Percentiles rank a stretch among this genome's conserved stretches.
Evolutionary conservation across 2,797 vertebrate genomes (phyloP).

Genomic region (Myiothlypis coronata): DNA sequence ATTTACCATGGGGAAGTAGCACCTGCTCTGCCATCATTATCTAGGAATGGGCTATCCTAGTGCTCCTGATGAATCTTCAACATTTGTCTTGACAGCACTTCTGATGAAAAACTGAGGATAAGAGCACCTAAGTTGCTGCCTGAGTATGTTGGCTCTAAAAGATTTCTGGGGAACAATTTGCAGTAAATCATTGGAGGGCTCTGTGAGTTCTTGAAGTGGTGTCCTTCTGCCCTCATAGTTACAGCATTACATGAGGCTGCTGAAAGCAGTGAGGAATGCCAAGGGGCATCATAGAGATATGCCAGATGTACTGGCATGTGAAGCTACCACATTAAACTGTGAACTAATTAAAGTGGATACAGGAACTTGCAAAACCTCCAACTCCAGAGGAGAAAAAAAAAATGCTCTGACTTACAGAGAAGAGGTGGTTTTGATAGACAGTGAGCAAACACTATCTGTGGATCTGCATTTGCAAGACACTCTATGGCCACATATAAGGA

Average conservation of each 20-base stretch:
- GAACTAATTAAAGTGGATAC: not conserved
- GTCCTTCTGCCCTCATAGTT: not conserved
- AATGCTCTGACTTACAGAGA: accelerated
- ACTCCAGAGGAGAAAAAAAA: not conserved
- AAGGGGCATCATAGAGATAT: not conserved
- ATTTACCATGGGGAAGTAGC: not conserved
- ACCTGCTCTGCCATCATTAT: not conserved
- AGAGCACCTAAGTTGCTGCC: not conserved
- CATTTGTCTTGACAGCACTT: not conserved
- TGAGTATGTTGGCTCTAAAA: not conserved
- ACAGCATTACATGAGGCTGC: not conserved
- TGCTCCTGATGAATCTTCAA: not conserved
- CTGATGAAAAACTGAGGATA: not conserved
- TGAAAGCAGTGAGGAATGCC: not conserved
- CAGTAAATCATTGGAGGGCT: not conserved
- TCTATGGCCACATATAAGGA: not conserved
- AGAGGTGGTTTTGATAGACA: not conserved
- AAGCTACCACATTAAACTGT: not conserved
- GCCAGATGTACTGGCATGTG: not conserved
- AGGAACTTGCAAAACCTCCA: not conserved
- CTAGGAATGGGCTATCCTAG: not conserved
- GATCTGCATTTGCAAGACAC: not conserved
- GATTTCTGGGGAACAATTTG: not conserved
- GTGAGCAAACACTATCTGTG: not conserved
- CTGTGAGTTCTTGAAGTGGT: not conserved